Base-by-base conservation (phyloP, 2,113 vertebrate genomes). In the Thunnus thynnus region DNA sequence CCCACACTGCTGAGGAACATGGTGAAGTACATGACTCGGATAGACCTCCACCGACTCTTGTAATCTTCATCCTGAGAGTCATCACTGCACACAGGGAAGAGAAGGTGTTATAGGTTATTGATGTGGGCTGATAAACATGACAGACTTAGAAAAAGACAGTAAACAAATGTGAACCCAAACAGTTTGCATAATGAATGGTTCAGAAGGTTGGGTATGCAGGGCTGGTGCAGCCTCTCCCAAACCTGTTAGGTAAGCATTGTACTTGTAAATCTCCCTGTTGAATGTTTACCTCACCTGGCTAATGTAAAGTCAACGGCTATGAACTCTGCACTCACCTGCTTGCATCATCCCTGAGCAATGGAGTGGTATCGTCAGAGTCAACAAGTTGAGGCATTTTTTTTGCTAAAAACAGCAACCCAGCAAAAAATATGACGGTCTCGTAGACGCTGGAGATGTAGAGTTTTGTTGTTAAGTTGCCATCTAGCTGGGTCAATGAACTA, bases 1-100 rank as follows among this genome's bases (percentile, higher is more conserved):
- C 98, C 98, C 13, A 99, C 92, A 85, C 98, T 99, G 86, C 98
- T 99, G 89, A 99, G 95, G 87, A 99, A 99, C 98, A 99, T 99
- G 2, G 98, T 99, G 72, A 99, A 96, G 87, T 99, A 98, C 94
- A 99, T 97, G 85, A 99, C 90, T 80, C 97, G 92, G 88, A 99
- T 97, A 9, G 98, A 99, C 86, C 96, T 90, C 98, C 98, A 99
- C 10, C 98, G 95, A 88, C 95, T 97, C 10, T 84, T 96, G 80
- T 92, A 95, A 0, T 94, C 95, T 84, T 96, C 96, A 83, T 94
- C 91, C 76, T 83, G 77, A 32, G 80, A 89, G 57, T 92, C 93
- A 76, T 69, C 87, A 62, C 97, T 97, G 64, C 3, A 57, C 27
- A 78, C 30, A 72, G 9, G 9, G 50, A 72, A 14, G 54, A 22